A percentile compares a stretch with the other conserved stretches of the same genome.
Conservation (phyloP, 2,888 invertebrate genomes). For the Hypercompe scribonia region DNA sequence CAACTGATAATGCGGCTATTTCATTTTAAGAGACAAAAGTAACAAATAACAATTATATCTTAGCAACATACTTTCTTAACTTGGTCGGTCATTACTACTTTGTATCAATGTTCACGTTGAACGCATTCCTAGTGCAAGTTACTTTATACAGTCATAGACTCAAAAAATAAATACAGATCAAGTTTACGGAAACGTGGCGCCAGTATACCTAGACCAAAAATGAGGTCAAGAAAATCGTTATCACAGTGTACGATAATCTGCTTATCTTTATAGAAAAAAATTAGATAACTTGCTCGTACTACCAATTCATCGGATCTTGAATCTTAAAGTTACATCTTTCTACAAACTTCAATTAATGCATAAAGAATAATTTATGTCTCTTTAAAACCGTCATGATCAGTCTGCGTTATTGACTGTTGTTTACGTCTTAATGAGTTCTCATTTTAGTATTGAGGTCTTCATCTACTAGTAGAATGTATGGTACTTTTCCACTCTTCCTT, state of each 20-base stretch:
- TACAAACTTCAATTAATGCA: not conserved
- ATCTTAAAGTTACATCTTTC: not conserved
- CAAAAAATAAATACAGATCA: not conserved
- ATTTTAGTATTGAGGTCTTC: not conserved
- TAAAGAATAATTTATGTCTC: not conserved
- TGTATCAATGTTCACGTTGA: not conserved
- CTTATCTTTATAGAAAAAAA: conserved; percentile 21
- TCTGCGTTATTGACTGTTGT: not conserved
- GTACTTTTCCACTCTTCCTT: not conserved
- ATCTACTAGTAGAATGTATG: not conserved
- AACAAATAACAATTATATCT: not conserved
- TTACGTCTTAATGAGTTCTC: not conserved
- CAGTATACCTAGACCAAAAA: conserved; percentile 16
- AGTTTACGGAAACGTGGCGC: conserved; percentile 11
- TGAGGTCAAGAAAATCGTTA: conserved; percentile 15
- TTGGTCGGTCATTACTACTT: not conserved
- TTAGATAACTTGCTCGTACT: conserved; percentile 17
- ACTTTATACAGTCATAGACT: conserved; percentile 3
- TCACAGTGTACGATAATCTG: conserved; percentile 24
- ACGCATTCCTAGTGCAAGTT: not conserved
- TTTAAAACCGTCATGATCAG: not conserved
- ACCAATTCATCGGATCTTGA: conserved; percentile 5
- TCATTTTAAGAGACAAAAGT: conserved; percentile 21
- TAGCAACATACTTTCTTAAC: not conserved
- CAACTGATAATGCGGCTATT: conserved; percentile 42